Evolutionary conservation across 2,113 vertebrate genomes (phyloP), one percentile per base, ranked within the genome.

Genomic region (Bos indicus): DNA sequence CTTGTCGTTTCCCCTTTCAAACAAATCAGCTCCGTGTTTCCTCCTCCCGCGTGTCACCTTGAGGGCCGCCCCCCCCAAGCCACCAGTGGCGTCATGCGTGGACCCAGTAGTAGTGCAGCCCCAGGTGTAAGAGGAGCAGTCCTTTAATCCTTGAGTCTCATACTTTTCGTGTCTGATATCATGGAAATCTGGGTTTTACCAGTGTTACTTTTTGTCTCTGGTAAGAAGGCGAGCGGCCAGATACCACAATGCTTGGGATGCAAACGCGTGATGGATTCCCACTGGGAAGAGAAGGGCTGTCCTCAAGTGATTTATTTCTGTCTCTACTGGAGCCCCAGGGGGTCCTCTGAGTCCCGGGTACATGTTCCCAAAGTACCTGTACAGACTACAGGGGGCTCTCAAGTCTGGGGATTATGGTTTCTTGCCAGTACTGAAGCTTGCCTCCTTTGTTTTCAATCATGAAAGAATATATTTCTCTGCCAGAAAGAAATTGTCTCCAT

Each of bases 221-320:
- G 52, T 43, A 12, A 15, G 77, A 40, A 30, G 40, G 60, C 6
- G 2, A 56, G 62, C 33, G 14, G 40, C 33, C 23, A 30, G 33
- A 36, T n/a, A 3, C 23, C 30, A 46, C 81, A 6, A 13, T 26
- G 14, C 21, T 5, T n/a, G 51, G 19, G 2, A 23, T 5, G 0
- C 25, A 23, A 5, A 28, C 0, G 0, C 17, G 8, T 26, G 3
- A 25, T 3, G 6, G 8, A 13, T 14, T 13, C 26, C 28, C 14
- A 21, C 67, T 13, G 12, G 5, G 3, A 19, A 36, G 19, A 52
- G 46, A 2, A 82, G 77, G 46, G 8, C 11, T 1, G 14, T 81
- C 52, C 12, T 48, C 26, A 1, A 14, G 30, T 15, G 9, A 43
- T 33, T 16, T 10, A 2, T 8, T 93, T n/a, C n/a, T 43, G 19